These are phyloP conservation scores for Sebastes nivosus DNA, from an alignment of 2,797 vertebrate genomes.

Conservation along the genomic window DNA sequence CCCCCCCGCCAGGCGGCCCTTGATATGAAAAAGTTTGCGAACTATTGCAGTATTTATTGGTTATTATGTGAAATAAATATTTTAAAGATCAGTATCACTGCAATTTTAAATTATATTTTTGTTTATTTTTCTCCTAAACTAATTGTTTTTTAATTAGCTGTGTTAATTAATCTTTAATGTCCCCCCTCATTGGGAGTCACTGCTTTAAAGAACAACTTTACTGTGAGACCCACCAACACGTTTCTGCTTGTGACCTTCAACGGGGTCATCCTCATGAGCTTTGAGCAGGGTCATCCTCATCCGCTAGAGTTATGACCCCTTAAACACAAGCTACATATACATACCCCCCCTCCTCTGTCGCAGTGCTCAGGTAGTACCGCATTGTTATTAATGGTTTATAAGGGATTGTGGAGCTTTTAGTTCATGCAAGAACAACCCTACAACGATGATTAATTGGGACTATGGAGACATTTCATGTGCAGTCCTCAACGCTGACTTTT, in stretches of 20 bases:
- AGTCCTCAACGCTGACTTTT: background rate
- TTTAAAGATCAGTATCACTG: background rate
- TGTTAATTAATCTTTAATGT: background rate
- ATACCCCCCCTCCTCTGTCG: background rate
- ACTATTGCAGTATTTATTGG: background rate
- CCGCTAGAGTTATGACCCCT: background rate
- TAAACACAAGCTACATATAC: background rate
- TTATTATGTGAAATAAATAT: background rate
- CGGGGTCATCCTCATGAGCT: background rate
- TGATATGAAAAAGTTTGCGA: too few relatives aligned
- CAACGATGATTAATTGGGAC: background rate
- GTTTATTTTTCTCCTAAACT: background rate
- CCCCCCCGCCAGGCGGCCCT: too few relatives aligned
- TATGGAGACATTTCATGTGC: background rate
- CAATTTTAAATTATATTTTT: background rate
- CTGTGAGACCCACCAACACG: background rate
- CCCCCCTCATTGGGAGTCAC: background rate
- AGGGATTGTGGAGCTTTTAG: background rate
- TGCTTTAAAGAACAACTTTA: background rate
- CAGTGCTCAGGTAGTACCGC: background rate
- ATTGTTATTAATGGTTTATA: background rate
- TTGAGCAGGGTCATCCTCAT: too few relatives aligned
- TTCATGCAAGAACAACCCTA: background rate
- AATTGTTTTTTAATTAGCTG: background rate
- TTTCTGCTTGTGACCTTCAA: background rate